Percentiles rank a stretch among this genome's conserved stretches.
These are phyloP conservation scores for Crossocerus cetratus DNA, from an alignment of 2,888 invertebrate species.

Conservation along the genomic window DNA sequence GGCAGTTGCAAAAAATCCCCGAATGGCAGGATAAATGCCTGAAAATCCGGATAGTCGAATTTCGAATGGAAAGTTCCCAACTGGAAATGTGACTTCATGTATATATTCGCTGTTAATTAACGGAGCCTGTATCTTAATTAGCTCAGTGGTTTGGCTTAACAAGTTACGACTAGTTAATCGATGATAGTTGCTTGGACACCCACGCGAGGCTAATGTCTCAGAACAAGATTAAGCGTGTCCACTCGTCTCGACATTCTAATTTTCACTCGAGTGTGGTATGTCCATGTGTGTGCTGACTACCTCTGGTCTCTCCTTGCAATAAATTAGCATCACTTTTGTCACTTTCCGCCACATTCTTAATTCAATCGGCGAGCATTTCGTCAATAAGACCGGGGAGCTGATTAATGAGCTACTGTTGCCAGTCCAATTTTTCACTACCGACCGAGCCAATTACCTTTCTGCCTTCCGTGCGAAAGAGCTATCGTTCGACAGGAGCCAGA, in stretches of 20 bases:
- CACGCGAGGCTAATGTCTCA: slow-evolving; percentile 6
- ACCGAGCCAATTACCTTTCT: background rate
- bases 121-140: background rate
- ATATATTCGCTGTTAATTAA: too few species aligned
- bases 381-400: background rate
- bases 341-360: background rate
- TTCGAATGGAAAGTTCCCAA: too few species aligned
- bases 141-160: background rate
- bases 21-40: too few species aligned
- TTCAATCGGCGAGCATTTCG: background rate
- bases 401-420: background rate
- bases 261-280: background rate
- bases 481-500: background rate
- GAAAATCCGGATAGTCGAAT: too few species aligned
- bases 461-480: background rate
- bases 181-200: background rate
- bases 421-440: background rate
- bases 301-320: background rate
- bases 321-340: slow-evolving; percentile 4
- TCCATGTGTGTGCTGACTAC: too few species aligned
- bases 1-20: too few species aligned
- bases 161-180: background rate
- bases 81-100: too few species aligned
- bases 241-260: background rate
- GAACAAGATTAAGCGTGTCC: slow-evolving; percentile 3